Percentiles rank a stretch among this genome's conserved stretches.
Conservation (phyloP, 2,797 vertebrate species). For the Choloepus didactylus region DNA sequence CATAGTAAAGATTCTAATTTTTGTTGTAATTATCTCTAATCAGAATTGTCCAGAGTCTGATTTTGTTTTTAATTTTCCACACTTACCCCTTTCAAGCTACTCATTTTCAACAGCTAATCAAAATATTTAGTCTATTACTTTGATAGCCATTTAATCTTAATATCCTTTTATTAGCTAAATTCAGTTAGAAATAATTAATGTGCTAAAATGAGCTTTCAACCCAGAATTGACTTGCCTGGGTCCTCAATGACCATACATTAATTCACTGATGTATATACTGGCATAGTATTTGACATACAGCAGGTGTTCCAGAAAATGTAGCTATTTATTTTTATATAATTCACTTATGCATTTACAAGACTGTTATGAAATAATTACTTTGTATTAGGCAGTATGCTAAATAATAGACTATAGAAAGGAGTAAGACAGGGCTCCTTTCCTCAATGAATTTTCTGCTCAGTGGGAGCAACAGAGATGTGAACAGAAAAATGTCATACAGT, state of each 20-base stretch:
- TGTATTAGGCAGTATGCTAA: neutral
- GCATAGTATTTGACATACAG: neutral
- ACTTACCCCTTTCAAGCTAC: neutral
- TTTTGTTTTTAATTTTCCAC: neutral
- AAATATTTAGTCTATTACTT: neutral
- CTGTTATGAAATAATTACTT: neutral
- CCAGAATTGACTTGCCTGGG: neutral
- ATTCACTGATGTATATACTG: neutral
- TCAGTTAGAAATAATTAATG: neutral
- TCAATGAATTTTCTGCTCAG: neutral
- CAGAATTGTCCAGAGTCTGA: neutral
- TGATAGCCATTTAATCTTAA: neutral
- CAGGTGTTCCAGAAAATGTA: neutral
- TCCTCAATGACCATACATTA: neutral
- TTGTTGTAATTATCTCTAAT: neutral
- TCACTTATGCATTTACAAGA: conserved; percentile 5
- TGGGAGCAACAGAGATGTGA: neutral
- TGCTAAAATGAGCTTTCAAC: conserved; percentile 19
- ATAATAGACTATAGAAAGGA: neutral
- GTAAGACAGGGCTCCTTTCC: neutral
- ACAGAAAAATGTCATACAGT: neutral
- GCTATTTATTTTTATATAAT: neutral
- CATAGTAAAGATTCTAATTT: neutral
- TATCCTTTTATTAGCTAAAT: conserved; percentile 23
- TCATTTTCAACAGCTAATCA: conserved; percentile 10